Evolutionary conservation across 2,797 vertebrate genomes (phyloP).

Genomic region (Tolypeutes matacus): DNA sequence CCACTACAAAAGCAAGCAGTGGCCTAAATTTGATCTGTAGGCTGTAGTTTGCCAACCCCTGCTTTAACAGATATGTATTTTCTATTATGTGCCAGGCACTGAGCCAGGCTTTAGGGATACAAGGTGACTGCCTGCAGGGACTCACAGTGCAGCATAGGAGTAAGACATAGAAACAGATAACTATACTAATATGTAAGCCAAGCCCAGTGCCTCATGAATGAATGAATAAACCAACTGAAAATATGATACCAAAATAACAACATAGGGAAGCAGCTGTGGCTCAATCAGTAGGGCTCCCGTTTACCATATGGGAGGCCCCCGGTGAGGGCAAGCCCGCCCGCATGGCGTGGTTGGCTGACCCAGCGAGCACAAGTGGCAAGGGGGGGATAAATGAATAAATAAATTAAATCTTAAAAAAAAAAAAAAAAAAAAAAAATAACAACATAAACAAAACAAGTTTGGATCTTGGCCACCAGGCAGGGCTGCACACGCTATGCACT

Average conservation of each 20-base stretch:
- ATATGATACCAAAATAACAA: not conserved
- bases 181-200: not conserved
- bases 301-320: no score
- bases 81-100: not conserved
- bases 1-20: not conserved
- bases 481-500: not conserved
- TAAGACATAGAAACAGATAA: conserved; percentile 5
- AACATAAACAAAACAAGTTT: not conserved
- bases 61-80: not conserved
- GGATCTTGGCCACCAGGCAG: not conserved
- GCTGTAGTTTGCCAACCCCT: not conserved
- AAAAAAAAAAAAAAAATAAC: not conserved
- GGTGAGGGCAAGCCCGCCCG: no score
- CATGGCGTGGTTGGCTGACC: no score
- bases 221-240: not conserved
- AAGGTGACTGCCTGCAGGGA: not conserved
- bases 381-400: no score
- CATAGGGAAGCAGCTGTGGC: no score
- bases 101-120: not conserved
- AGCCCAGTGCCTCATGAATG: not conserved
- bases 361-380: no score
- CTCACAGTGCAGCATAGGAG: not conserved
- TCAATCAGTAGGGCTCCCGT: no score
- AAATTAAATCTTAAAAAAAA: no score
- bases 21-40: not conserved